Evolutionary conservation across 1,140 invertebrate species (phyloP), one percentile per base, ranked within the genome.

Genomic region (Himalopsyche phryganea): DNA sequence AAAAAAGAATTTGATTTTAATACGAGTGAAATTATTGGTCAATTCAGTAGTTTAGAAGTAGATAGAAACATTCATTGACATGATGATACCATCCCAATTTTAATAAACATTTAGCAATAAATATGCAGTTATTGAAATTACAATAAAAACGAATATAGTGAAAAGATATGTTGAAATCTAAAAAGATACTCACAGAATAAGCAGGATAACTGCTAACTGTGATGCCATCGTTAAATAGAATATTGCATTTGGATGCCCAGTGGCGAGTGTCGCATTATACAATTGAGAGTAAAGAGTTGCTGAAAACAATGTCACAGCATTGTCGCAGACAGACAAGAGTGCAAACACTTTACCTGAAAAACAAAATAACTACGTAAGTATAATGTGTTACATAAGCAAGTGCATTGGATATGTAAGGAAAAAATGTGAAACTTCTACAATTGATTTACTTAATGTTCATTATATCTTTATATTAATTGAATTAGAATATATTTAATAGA

Each of bases 301-400:
- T 9, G 86, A 87, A 42, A 89, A 76, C 50, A 90, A 71, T 1
- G 85, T 85, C 7, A 89, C 83, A 0, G 87, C 84, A 65, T 88
- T 90, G 66, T 91, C 87, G 61, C 85, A 88, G 1, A 88, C 86
- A 0, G 87, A 83, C 4, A 91, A 70, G 41, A 90, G 73, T 0
- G 87, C 84, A 66, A 88, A 89, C 2, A 87, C 80, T 68, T 88
- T 89, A 41, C 85, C 84, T 86, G 69, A 40, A 72, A n/a, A 75
- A 62, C n/a, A 17, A 60, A 6, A 20, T 50, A 38, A 40, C 36
- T 51, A 5, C 5, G 9, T 19, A 9, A 49, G 13, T 6, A 49
- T 32, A 32, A 32, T 23, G 15, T 7, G 7, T 18, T 7, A 40
- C 9, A 42, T 42, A 11, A 7, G 40, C 40, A 11, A 7, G 15